Conservation (phyloP, 2,888 invertebrate genomes). For the Volucella inflata region DNA sequence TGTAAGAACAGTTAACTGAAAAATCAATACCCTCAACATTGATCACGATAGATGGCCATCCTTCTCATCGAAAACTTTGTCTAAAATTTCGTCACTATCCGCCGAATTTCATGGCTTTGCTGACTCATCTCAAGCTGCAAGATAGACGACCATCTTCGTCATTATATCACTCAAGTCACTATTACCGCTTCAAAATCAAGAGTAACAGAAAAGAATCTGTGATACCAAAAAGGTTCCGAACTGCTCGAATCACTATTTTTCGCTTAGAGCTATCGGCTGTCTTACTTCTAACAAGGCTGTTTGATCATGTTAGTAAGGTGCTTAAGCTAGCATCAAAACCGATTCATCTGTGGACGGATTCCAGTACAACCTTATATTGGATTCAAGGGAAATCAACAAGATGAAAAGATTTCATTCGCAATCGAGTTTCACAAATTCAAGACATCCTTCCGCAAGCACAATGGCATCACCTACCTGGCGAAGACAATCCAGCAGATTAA, state of each 20-base stretch:
- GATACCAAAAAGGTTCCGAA: constrained; percentile 18
- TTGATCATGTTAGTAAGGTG: not conserved
- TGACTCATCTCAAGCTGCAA: too few species aligned
- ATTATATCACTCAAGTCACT: too few species aligned
- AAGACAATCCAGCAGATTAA: constrained; percentile 15
- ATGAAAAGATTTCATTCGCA: constrained; percentile 34
- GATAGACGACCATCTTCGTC: too few species aligned
- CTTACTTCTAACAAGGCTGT: constrained; percentile 1
- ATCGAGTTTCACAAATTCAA: constrained; percentile 21
- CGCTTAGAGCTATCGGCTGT: constrained; percentile 30
- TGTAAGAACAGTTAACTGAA: too few species aligned
- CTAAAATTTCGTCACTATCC: too few species aligned
- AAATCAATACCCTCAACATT: too few species aligned
- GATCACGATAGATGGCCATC: too few species aligned
- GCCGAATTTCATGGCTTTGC: too few species aligned
- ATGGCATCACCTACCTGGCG: constrained; percentile 17
- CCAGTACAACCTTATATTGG: constrained; percentile 25
- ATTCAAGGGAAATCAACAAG: constrained; percentile 28
- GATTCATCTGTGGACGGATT: constrained; percentile 35
- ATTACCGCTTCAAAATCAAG: too few species aligned
- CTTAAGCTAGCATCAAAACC: not conserved
- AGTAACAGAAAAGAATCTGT: too few species aligned
- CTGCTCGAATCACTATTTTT: constrained; percentile 37
- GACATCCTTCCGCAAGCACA: not conserved
- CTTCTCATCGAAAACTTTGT: too few species aligned